A percentile compares a stretch with the other conserved stretches of the same genome.
Evolutionary conservation across 1,140 invertebrate genomes (phyloP).

Genomic region (Pseudomyrmex dendroicus): DNA sequence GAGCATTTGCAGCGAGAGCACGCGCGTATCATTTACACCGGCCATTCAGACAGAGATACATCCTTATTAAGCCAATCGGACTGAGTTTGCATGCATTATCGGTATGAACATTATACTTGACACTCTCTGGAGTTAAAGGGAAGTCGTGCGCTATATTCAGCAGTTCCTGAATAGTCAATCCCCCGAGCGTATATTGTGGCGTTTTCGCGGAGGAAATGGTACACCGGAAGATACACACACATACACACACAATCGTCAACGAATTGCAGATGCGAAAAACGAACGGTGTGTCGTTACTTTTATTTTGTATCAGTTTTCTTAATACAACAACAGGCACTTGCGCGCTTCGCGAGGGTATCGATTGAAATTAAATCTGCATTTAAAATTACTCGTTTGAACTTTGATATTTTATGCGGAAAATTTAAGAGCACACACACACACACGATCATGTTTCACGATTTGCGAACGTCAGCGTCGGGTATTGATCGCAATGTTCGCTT

Average conservation of each 20-base stretch:
- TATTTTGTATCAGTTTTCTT: too few relatives aligned
- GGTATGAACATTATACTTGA: conserved; percentile 44
- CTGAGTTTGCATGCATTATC: conserved; percentile 70
- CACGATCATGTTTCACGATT: neutral
- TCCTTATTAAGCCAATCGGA: conserved; percentile 73
- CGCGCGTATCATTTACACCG: conserved; percentile 66
- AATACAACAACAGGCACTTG: neutral
- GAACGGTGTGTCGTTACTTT: neutral
- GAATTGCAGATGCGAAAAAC: conserved; percentile 23
- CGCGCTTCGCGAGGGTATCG: neutral
- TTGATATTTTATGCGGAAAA: conserved; percentile 23
- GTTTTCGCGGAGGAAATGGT: conserved; percentile 46
- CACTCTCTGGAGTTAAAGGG: conserved; percentile 26
- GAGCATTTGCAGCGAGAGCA: conserved; percentile 41
- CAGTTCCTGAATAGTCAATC: conserved; percentile 55
- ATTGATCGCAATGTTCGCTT: conserved; percentile 16
- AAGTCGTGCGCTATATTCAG: conserved; percentile 22
- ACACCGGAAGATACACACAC: conserved; percentile 43
- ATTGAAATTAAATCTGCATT: conserved; percentile 12
- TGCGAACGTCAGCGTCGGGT: neutral
- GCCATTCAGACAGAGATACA: conserved; percentile 70
- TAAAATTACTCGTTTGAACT: neutral
- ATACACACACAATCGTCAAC: conserved; percentile 22
- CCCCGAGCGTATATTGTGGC: neutral
- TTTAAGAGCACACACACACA: neutral